phyloP scores from a whole-genome alignment of 1,140 invertebrate genomes.

The Globodera ellingtonae region DNA sequence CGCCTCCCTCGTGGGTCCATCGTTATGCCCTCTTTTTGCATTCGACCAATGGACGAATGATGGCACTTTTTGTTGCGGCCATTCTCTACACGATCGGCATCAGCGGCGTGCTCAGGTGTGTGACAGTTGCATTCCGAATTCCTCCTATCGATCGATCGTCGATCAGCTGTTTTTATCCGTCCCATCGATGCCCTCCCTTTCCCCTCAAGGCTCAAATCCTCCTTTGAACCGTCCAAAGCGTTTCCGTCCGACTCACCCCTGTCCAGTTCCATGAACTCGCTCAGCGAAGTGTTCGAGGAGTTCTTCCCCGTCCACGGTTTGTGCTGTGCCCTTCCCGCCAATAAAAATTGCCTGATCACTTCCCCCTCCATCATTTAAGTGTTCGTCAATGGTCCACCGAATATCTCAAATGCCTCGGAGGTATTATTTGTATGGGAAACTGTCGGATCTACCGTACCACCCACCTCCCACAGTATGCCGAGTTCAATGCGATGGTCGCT shows the following conservation, averaged over 20 bases:
- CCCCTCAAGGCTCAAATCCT: constrained; percentile 39
- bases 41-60: constrained; percentile 47
- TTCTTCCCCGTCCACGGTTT: constrained; percentile 52
- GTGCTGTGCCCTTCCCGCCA: neutral
- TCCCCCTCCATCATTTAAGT: neutral
- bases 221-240: constrained; percentile 63
- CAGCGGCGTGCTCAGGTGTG: constrained; percentile 48
- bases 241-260: constrained; percentile 62
- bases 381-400: constrained; percentile 58
- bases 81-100: constrained; percentile 50
- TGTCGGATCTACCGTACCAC: neutral
- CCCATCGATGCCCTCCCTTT: neutral
- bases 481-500: constrained; percentile 57
- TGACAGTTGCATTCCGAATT: neutral
- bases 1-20: neutral
- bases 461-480: constrained; percentile 33
- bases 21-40: constrained; percentile 46
- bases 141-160: no score
- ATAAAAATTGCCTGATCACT: neutral
- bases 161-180: no score
- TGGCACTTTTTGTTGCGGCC: constrained; percentile 35
- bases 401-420: constrained; percentile 50
- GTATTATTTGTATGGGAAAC: constrained; percentile 37
- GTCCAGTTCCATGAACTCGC: constrained; percentile 48
- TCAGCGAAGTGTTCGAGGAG: constrained; percentile 58